These are phyloP conservation scores for Argentina silus DNA, from an alignment of 2,797 vertebrate genomes.

Conservation along the genomic window DNA sequence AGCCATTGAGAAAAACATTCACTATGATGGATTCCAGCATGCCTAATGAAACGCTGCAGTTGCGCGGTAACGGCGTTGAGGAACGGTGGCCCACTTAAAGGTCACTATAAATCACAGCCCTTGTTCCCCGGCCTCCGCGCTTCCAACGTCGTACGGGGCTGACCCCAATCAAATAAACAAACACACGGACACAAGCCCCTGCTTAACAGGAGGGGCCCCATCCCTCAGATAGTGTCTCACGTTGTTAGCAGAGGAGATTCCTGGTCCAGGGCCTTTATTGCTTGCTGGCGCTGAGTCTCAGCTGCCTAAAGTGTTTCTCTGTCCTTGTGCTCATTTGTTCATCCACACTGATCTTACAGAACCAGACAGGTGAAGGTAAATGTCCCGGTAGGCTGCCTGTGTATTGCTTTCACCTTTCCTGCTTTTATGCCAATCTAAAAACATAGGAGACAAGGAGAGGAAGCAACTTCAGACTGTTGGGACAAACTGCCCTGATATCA, in stretches of 20 bases:
- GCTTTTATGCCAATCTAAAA: neutral
- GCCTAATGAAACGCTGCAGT: slow-evolving; percentile 70
- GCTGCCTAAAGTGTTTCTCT: neutral
- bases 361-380: neutral
- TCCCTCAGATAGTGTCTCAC: neutral
- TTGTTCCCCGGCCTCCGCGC: slow-evolving; percentile 25
- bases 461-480: neutral
- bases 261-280: neutral
- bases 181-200: slow-evolving; percentile 5
- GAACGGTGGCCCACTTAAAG: slow-evolving; percentile 67
- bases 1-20: slow-evolving; percentile 57
- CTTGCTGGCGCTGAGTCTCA: neutral
- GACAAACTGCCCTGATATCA: neutral
- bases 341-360: neutral
- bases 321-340: neutral
- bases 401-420: neutral
- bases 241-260: too few species aligned
- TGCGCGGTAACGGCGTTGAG: slow-evolving; percentile 54
- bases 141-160: slow-evolving; percentile 43
- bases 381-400: neutral
- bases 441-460: neutral
- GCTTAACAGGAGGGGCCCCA: neutral
- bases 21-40: slow-evolving; percentile 64
- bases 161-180: slow-evolving; percentile 59
- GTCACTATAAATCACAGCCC: slow-evolving; percentile 72